Base-by-base conservation (phyloP, 1,140 invertebrate genomes). In the Lasioglossum baleicum region DNA sequence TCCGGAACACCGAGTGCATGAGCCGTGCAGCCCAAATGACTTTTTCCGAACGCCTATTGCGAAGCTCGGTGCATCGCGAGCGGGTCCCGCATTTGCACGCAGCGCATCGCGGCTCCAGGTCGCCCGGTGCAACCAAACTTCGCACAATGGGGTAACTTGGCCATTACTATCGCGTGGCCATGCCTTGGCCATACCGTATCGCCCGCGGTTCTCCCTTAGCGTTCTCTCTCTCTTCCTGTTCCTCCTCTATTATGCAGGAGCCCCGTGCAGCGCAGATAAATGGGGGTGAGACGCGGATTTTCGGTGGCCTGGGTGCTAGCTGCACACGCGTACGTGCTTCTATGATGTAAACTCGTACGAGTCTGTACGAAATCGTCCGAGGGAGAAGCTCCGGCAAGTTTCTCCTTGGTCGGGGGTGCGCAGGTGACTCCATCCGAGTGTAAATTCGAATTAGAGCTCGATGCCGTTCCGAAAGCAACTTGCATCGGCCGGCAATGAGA, bases 101-200 rank as follows among this genome's bases (percentile, higher is more conserved):
- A 51, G 48, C 26, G 72, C 61, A 35, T 42, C 44, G 26, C 53
- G 22, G 51, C 44, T 40, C 48, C 35, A 8, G 63, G 68, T 71
- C 68, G 53, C 65, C 68, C 75, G 53, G 58, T 78, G 80, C 86
- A 83, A 87, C 84, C 87, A 90, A 92, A 91, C 89, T 92, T 91
- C 80, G 76, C 78, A 92, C 90, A 91, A 91, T 91, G 85, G 86
- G 83, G 83, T 85, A 92, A 91, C 91, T 91, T 89, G 86, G 83
- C 89, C 85, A 91, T 91, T 91, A 91, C 83, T 85, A 83, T 84
- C 75, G 86, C 83, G 77, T 72, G 64, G 75, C 69, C 71, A 53
- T 67, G 75, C 69, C 71, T 75, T 58, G 80, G 78, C 60, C 73
- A 67, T 82, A 74, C 60, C 82, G 77, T 82, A 68, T 76, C 73